phyloP scores from a whole-genome alignment of 2,888 invertebrate species.

The Frankliniella fusca region DNA sequence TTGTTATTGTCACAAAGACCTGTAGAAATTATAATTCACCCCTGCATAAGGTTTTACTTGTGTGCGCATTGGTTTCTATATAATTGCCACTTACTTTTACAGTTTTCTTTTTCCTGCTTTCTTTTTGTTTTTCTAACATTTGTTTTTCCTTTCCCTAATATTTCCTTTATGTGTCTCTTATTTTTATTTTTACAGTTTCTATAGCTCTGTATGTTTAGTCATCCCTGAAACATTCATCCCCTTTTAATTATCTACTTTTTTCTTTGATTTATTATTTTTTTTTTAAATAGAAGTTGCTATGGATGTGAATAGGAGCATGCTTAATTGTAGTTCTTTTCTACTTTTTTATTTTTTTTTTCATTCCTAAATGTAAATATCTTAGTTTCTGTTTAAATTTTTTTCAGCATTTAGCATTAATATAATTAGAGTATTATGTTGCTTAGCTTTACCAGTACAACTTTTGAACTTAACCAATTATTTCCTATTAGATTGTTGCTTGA shows the following conservation, averaged over 20 bases:
- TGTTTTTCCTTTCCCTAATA: not conserved
- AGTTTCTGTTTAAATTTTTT: too few species aligned
- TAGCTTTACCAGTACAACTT: too few species aligned
- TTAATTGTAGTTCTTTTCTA: slow-evolving; percentile 35
- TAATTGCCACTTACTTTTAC: not conserved
- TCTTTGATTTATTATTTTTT: slow-evolving; percentile 36
- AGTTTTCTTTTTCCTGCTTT: not conserved
- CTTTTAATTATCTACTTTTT: slow-evolving; percentile 35
- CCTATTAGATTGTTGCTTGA: slow-evolving; percentile 36
- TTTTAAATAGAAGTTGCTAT: not conserved
- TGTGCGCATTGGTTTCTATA: not conserved
- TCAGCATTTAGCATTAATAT: too few species aligned
- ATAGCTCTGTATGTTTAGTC: not conserved
- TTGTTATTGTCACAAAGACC: not conserved
- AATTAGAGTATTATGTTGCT: too few species aligned
- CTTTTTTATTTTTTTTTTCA: slow-evolving; percentile 36
- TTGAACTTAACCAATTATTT: too few species aligned
- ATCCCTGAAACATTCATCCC: slow-evolving; percentile 17
- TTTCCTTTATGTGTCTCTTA: not conserved
- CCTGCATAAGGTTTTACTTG: not conserved
- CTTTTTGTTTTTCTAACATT: not conserved
- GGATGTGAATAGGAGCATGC: slow-evolving; percentile 35
- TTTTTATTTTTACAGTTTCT: not conserved
- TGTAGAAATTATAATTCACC: not conserved
- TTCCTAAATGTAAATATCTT: slow-evolving; percentile 34